Evolutionary conservation across 2,888 invertebrate species (phyloP).

Genomic region (Belgica antarctica): DNA sequence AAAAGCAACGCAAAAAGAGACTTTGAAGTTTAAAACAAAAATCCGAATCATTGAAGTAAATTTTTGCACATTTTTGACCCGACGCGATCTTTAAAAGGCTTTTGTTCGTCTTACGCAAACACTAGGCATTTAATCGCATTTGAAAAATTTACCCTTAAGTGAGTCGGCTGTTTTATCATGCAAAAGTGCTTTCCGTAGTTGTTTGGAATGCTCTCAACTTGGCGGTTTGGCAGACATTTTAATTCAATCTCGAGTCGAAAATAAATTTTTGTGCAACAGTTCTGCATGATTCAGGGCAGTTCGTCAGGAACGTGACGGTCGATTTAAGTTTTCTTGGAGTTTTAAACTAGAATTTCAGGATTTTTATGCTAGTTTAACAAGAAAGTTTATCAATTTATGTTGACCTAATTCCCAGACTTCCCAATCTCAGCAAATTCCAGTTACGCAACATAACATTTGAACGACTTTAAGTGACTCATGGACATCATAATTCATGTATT

Average conservation of each 20-base stretch:
- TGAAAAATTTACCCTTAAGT: background rate
- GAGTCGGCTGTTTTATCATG: background rate
- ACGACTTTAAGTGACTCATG: slow-evolving; percentile 16
- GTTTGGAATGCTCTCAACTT: slow-evolving; percentile 14
- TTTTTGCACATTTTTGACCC: background rate
- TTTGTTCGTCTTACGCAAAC: slow-evolving; percentile 14
- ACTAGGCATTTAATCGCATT: background rate
- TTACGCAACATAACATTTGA: background rate
- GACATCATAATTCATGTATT: slow-evolving; percentile 26
- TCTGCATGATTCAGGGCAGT: too few relatives aligned
- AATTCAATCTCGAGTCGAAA: slow-evolving; percentile 14
- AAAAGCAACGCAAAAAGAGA: background rate
- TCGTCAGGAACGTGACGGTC: too few relatives aligned
- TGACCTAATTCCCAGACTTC: too few relatives aligned
- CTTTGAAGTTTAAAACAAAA: too few relatives aligned
- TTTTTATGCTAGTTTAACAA: too few relatives aligned
- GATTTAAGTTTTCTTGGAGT: too few relatives aligned
- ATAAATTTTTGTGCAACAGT: background rate
- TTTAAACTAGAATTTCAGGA: too few relatives aligned
- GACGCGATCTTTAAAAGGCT: background rate
- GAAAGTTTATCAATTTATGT: too few relatives aligned
- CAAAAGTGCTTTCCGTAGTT: slow-evolving; percentile 1
- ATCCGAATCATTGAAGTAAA: too few relatives aligned
- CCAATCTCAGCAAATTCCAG: background rate
- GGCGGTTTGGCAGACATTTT: slow-evolving; percentile 21